Evolutionary conservation across 1,140 invertebrate species (phyloP).

Genomic region (Cherax quadricarinatus): DNA sequence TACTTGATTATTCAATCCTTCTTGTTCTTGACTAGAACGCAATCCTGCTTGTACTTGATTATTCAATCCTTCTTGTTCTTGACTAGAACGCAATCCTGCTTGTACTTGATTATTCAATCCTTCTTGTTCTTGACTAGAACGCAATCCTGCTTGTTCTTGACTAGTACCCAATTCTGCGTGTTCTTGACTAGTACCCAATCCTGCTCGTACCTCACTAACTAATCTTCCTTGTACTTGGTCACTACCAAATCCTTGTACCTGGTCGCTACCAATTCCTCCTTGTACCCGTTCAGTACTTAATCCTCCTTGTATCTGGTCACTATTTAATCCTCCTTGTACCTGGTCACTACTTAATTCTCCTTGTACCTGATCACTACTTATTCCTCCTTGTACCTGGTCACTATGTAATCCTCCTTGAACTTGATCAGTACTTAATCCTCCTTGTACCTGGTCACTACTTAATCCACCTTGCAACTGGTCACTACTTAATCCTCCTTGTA

Average conservation of each 20-base stretch:
- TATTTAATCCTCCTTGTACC: constrained; percentile 5
- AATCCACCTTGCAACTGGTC: too few relatives aligned
- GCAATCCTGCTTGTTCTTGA: neutral
- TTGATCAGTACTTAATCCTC: neutral
- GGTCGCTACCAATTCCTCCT: neutral
- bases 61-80: neutral
- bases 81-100: neutral
- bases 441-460: too few relatives aligned
- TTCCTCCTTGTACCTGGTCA: neutral
- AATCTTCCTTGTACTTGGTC: too few relatives aligned
- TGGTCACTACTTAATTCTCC: neutral
- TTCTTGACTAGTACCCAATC: too few relatives aligned
- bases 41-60: constrained; percentile 4
- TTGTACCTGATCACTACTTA: constrained; percentile 11
- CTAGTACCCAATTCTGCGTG: neutral
- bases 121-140: constrained; percentile 12
- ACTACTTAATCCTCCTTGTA: too few relatives aligned
- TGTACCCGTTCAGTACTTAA: neutral
- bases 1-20: neutral
- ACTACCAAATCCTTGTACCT: too few relatives aligned
- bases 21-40: neutral
- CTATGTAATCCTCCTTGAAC: neutral
- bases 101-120: constrained; percentile 23
- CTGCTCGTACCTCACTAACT: too few relatives aligned
- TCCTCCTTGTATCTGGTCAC: too few relatives aligned